A percentile compares a stretch with the other conserved stretches of the same genome.
Conservation (phyloP, 2,888 invertebrate genomes). For the Lithophane leautieri region DNA sequence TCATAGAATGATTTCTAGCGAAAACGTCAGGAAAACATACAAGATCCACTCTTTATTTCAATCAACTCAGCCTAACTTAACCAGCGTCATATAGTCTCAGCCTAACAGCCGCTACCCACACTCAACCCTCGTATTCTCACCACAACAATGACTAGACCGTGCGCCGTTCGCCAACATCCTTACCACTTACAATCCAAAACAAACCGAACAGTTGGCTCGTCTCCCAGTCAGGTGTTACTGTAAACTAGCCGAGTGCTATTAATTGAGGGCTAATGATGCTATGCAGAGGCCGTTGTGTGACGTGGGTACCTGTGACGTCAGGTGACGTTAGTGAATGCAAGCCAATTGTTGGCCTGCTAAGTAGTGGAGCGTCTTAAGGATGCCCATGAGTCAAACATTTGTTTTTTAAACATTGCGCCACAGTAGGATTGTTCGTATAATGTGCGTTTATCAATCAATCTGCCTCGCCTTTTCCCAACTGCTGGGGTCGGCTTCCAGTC, state of each 20-base stretch:
- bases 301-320: slow-evolving; percentile 20
- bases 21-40: background rate
- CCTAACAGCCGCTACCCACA: background rate
- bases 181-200: slow-evolving; percentile 9
- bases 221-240: slow-evolving; percentile 41
- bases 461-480: too few species aligned
- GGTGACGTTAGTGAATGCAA: background rate
- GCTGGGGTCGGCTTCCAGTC: too few species aligned
- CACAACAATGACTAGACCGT: slow-evolving; percentile 37
- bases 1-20: background rate
- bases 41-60: background rate
- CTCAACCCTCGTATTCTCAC: background rate
- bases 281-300: slow-evolving; percentile 15
- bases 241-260: slow-evolving; percentile 35
- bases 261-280: slow-evolving; percentile 37
- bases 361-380: background rate
- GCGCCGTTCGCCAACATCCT: slow-evolving; percentile 28
- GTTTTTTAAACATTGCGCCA: background rate
- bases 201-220: slow-evolving; percentile 39
- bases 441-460: too few species aligned
- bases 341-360: background rate
- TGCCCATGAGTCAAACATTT: background rate
- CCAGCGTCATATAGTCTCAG: background rate
- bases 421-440: background rate
- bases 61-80: background rate